phyloP scores from a whole-genome alignment of 1,140 invertebrate genomes.

The Chironomus tepperi region DNA sequence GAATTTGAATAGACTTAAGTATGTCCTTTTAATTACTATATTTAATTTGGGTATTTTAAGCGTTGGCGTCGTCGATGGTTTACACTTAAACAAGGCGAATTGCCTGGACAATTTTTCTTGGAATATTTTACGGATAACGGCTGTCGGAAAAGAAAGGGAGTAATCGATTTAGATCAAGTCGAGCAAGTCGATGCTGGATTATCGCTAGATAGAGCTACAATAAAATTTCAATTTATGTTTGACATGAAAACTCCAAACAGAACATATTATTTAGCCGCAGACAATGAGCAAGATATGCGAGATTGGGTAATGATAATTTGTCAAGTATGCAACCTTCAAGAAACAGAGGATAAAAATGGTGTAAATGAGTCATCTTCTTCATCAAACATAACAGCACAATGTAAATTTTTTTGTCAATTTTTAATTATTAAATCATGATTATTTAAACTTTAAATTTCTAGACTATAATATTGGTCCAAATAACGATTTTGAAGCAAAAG shows the following conservation, averaged over 20 bases:
- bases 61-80: conserved; percentile 93
- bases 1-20: too few relatives aligned
- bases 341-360: conserved; percentile 25
- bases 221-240: conserved; percentile 79
- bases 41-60: too few relatives aligned
- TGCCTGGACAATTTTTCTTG: conserved; percentile 86
- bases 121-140: conserved; percentile 87
- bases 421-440: neutral
- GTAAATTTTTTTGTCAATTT: conserved; percentile 27
- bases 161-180: conserved; percentile 89
- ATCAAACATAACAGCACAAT: conserved; percentile 33
- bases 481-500: neutral
- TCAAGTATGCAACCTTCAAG: conserved; percentile 79
- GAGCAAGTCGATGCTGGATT: conserved; percentile 89
- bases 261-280: conserved; percentile 85
- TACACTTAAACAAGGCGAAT: conserved; percentile 77
- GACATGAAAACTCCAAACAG: conserved; percentile 80
- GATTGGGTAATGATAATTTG: conserved; percentile 93
- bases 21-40: too few relatives aligned
- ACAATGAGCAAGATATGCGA: conserved; percentile 84
- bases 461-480: conserved; percentile 8
- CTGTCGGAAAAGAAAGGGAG: conserved; percentile 78
- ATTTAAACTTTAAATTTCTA: neutral
- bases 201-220: conserved; percentile 67
- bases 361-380: neutral